Percentiles rank a stretch among this genome's conserved stretches.
These are phyloP conservation scores for Spinus pinus DNA, from an alignment of 2,797 vertebrate species.

Conservation along the genomic window DNA sequence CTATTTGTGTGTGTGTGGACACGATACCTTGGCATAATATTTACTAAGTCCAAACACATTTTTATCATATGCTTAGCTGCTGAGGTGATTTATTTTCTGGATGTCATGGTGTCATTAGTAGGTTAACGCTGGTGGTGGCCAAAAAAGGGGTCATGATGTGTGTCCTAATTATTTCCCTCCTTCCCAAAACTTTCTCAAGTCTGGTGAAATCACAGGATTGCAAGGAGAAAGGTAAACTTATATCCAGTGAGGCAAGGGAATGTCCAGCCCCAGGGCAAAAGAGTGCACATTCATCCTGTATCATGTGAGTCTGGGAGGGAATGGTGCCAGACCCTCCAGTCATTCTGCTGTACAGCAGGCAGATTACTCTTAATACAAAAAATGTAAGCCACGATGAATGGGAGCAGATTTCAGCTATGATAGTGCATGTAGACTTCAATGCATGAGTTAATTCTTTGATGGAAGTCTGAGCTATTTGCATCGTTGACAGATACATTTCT, in stretches of 20 bases:
- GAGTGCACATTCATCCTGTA: background rate
- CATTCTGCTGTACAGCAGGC: background rate
- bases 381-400: constrained; percentile 34
- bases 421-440: background rate
- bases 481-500: background rate
- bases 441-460: background rate
- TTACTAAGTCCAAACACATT: background rate
- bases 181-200: background rate
- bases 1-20: background rate
- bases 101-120: background rate
- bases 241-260: background rate
- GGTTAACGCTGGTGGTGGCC: background rate
- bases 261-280: background rate
- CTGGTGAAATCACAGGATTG: background rate
- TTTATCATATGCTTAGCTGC: background rate
- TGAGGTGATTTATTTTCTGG: background rate
- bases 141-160: background rate
- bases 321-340: background rate
- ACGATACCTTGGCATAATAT: fast-evolving
- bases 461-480: background rate
- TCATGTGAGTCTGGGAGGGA: background rate
- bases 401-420: constrained; percentile 24
- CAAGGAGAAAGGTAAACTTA: background rate
- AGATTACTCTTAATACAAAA: constrained; percentile 26
- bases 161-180: background rate